A percentile compares a stretch with the other conserved stretches of the same genome.
Conservation (phyloP, 1,140 invertebrate genomes). For the Heliconius nattereri region DNA sequence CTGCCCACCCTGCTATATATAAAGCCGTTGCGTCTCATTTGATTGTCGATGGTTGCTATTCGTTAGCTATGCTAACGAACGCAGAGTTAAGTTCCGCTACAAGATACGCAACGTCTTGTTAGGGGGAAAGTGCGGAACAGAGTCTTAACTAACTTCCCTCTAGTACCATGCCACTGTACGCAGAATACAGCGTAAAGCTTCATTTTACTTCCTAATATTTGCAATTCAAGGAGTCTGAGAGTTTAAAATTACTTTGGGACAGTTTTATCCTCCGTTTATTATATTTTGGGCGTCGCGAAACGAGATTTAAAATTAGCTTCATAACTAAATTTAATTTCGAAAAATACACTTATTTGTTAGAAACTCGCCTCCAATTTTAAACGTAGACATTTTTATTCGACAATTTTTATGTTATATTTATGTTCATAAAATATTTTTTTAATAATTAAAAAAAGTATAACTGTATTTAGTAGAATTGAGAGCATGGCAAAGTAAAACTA, state of each 20-base stretch:
- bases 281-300: slow-evolving; percentile 34
- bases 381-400: neutral
- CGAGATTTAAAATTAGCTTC: slow-evolving; percentile 38
- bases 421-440: too few relatives aligned
- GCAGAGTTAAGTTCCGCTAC: neutral
- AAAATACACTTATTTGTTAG: slow-evolving; percentile 2
- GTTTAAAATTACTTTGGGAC: slow-evolving; percentile 59
- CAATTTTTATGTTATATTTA: too few relatives aligned
- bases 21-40: too few relatives aligned
- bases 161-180: neutral
- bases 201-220: slow-evolving; percentile 65
- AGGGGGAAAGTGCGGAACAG: neutral
- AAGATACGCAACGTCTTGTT: neutral
- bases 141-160: neutral
- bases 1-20: too few relatives aligned
- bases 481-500: too few relatives aligned
- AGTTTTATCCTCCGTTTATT: slow-evolving; percentile 44
- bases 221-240: slow-evolving; percentile 60
- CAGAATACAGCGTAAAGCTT: slow-evolving; percentile 57
- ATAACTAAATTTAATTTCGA: slow-evolving; percentile 29
- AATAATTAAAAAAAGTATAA: too few relatives aligned
- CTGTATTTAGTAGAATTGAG: too few relatives aligned
- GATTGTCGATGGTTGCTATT: too few relatives aligned
- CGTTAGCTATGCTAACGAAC: neutral
- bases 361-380: neutral